A percentile compares a stretch with the other conserved stretches of the same genome.
These are phyloP conservation scores for Clarias magur DNA, from an alignment of 2,113 vertebrate genomes.

Conservation along the genomic window DNA sequence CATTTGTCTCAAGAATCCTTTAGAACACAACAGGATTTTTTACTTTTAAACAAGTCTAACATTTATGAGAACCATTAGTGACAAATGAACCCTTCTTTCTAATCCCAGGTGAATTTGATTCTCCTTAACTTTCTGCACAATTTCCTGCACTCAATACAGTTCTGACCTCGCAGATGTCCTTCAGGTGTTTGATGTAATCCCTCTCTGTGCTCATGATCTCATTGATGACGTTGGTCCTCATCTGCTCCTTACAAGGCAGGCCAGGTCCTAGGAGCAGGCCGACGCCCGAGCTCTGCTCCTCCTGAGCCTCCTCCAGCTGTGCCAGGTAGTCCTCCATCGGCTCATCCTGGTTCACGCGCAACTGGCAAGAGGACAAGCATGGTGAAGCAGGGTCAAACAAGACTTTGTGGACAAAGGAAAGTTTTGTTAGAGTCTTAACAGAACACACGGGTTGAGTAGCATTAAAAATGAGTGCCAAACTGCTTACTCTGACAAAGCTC, in stretches of 20 bases:
- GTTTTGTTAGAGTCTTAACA: neutral
- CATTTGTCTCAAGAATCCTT: neutral
- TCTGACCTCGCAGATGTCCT: slow-evolving; percentile 95
- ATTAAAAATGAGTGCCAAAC: neutral
- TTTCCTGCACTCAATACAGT: neutral
- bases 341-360: slow-evolving; percentile 96
- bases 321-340: slow-evolving; percentile 82
- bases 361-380: slow-evolving; percentile 63
- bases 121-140: neutral
- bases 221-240: slow-evolving; percentile 95
- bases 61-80: neutral
- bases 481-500: slow-evolving; percentile 89
- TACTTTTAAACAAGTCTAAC: neutral
- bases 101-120: neutral
- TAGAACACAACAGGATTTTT: neutral
- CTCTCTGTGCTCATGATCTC: slow-evolving; percentile 96
- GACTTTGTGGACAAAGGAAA: neutral
- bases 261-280: slow-evolving; percentile 74
- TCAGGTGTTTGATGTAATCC: slow-evolving; percentile 96
- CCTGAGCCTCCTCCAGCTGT: slow-evolving; percentile 71
- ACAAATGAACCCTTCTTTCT: neutral
- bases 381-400: neutral
- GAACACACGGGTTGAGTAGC: neutral
- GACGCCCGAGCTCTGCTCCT: slow-evolving; percentile 67
- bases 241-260: slow-evolving; percentile 89